Evolutionary conservation across 2,888 invertebrate genomes (phyloP).

Genomic region (Caenorhabditis wallacei): DNA sequence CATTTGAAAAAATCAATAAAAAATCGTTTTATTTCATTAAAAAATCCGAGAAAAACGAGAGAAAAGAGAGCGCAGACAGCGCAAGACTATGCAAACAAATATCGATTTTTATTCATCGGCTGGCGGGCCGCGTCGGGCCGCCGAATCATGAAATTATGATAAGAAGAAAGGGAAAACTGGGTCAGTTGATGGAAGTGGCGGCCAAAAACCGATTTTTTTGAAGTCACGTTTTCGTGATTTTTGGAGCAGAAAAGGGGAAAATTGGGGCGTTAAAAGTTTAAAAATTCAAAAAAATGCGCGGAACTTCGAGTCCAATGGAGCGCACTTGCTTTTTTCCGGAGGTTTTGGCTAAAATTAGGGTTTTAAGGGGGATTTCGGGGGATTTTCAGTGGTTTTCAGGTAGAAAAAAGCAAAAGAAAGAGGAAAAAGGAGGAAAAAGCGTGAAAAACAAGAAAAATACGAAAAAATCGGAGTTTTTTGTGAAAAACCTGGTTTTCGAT

Average conservation of each 20-base stretch:
- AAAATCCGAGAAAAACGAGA: background rate
- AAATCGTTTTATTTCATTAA: background rate
- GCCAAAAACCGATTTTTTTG: background rate
- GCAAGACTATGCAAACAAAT: constrained; percentile 6
- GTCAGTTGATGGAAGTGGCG: background rate
- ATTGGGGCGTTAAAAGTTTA: background rate
- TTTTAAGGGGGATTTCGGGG: background rate
- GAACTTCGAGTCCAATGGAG: background rate
- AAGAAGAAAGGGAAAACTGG: constrained; percentile 29
- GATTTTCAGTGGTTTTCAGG: too few relatives aligned
- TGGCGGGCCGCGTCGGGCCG: background rate
- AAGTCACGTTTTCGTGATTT: background rate
- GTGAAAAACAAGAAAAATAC: background rate
- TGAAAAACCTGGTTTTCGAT: background rate
- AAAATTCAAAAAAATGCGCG: background rate
- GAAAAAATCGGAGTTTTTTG: background rate
- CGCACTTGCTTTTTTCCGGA: background rate
- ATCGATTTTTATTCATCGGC: background rate
- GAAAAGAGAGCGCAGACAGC: background rate
- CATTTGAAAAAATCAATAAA: background rate
- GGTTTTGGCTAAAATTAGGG: background rate
- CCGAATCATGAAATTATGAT: constrained; percentile 32
- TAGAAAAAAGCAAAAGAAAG: too few relatives aligned
- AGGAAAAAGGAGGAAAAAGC: background rate
- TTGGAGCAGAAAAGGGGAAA: background rate